phyloP scores from a whole-genome alignment of 2,797 vertebrate genomes.

The Halcyon badia region DNA sequence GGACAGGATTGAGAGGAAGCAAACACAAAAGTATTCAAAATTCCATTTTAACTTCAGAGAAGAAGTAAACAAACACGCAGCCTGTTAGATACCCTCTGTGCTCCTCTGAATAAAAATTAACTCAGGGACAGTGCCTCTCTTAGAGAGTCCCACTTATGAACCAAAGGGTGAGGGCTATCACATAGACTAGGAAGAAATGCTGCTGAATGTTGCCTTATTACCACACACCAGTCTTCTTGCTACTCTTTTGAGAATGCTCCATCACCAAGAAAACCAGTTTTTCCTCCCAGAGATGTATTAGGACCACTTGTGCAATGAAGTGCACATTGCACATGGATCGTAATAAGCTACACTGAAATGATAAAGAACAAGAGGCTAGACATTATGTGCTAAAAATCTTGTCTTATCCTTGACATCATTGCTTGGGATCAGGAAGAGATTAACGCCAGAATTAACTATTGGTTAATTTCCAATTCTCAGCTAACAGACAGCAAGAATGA shows the following conservation, averaged over 20 bases:
- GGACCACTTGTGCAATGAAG: neutral
- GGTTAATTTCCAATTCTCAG: neutral
- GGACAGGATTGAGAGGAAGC: neutral
- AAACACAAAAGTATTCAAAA: neutral
- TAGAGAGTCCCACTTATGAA: neutral
- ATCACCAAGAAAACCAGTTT: fast-evolving
- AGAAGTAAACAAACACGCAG: neutral
- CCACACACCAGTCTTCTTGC: neutral
- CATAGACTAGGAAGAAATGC: neutral
- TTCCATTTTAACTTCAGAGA: neutral
- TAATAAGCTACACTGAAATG: neutral
- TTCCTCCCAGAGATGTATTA: neutral
- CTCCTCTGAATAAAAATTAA: neutral
- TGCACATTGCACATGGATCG: neutral
- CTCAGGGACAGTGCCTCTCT: neutral
- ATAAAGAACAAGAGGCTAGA: neutral
- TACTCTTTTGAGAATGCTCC: neutral
- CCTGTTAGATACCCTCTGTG: neutral
- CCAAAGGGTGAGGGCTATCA: neutral
- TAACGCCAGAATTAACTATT: neutral
- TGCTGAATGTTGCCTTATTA: neutral
- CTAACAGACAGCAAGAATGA: neutral
- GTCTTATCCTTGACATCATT: neutral
- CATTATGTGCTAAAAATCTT: neutral
- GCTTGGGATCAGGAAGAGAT: neutral